phyloP scores from a whole-genome alignment of 2,888 invertebrate species.

The Thymelicus sylvestris region DNA sequence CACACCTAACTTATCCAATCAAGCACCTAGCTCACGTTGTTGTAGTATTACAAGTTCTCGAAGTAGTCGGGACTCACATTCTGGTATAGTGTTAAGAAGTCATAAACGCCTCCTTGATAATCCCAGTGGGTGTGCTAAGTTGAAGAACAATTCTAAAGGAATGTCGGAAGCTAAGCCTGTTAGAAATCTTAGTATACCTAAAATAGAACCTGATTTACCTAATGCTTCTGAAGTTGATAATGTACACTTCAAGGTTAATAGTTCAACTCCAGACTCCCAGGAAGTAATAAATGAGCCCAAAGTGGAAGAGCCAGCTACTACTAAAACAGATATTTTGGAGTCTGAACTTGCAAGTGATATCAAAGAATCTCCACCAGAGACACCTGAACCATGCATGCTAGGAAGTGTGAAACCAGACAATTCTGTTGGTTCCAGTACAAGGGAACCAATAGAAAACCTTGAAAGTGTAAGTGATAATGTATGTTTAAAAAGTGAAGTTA shows the following conservation, averaged over 20 bases:
- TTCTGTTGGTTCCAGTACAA: conserved; percentile 54
- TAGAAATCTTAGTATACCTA: conserved; percentile 60
- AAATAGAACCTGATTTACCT: conserved; percentile 63
- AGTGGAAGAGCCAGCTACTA: conserved; percentile 51
- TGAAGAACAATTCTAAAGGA: conserved; percentile 59
- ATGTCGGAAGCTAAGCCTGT: conserved; percentile 61
- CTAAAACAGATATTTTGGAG: conserved; percentile 55
- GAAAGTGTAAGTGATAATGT: conserved; percentile 66
- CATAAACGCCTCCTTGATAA: conserved; percentile 83
- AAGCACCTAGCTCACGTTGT: conserved; percentile 70
- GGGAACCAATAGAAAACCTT: conserved; percentile 60
- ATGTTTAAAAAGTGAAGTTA: conserved; percentile 75
- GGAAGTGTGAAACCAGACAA: conserved; percentile 45
- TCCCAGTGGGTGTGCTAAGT: conserved; percentile 61
- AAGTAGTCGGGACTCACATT: conserved; percentile 74
- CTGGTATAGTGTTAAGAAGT: conserved; percentile 86
- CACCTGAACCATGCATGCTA: conserved; percentile 46
- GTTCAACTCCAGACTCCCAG: conserved; percentile 53
- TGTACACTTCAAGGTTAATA: conserved; percentile 52
- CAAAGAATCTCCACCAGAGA: conserved; percentile 72
- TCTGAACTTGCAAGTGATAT: conserved; percentile 61
- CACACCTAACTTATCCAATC: conserved; percentile 60
- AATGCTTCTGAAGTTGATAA: conserved; percentile 57
- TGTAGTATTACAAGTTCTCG: conserved; percentile 80
- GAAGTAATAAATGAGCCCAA: conserved; percentile 53